Conservation (phyloP, 2,113 vertebrate genomes). For the Phyllopteryx taeniolatus region DNA sequence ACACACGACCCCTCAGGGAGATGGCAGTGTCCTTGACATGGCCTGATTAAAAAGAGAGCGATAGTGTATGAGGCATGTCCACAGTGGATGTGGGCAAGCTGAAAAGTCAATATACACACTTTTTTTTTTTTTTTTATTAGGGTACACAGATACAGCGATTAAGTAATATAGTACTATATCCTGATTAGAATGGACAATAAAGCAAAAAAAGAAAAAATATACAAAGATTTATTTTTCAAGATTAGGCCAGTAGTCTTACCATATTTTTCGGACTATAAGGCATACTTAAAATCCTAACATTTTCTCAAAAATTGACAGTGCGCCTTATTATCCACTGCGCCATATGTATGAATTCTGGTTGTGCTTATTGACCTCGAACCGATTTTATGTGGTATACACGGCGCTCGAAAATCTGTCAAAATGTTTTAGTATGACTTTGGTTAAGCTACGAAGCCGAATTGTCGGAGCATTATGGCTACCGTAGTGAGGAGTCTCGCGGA, state of each 20-base stretch:
- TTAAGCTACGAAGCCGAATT: background rate
- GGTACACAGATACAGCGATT: background rate
- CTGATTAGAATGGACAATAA: background rate
- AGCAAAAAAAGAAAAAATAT: too few relatives aligned
- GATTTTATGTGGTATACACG: background rate
- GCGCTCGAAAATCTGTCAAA: background rate
- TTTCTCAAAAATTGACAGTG: too few relatives aligned
- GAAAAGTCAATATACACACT: constrained; percentile 1
- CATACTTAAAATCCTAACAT: too few relatives aligned
- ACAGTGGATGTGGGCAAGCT: background rate
- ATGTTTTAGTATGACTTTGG: background rate
- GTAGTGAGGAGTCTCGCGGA: too few relatives aligned
- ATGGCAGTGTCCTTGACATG: constrained; percentile 33
- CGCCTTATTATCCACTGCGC: too few relatives aligned
- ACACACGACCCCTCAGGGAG: constrained; percentile 35
- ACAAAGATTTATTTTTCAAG: too few relatives aligned
- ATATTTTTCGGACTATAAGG: background rate
- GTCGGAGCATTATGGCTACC: too few relatives aligned
- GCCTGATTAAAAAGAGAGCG: constrained; percentile 58
- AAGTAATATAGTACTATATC: background rate
- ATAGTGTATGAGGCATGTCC: constrained; percentile 24
- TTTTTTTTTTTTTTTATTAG: too few relatives aligned
- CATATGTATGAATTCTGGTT: background rate
- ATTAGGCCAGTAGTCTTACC: background rate
- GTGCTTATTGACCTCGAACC: background rate